These are phyloP conservation scores for Mastomys coucha DNA, from an alignment of 2,113 vertebrate genomes.

Conservation along the genomic window DNA sequence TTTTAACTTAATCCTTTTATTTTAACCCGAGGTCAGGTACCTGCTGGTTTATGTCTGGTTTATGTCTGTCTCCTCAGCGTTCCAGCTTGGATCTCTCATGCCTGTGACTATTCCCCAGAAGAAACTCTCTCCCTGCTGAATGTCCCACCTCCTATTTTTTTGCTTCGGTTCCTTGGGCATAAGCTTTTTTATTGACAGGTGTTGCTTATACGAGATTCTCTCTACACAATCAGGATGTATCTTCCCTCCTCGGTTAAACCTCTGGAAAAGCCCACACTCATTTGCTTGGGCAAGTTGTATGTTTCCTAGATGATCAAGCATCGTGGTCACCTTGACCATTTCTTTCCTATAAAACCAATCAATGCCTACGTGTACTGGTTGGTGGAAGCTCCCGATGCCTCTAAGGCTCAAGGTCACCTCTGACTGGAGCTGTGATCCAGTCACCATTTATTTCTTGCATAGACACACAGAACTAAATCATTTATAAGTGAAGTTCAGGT, in stretches of 20 bases:
- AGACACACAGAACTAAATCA: background rate
- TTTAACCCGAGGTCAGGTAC: no score
- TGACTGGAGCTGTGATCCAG: background rate
- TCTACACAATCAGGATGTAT: no score
- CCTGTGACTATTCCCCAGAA: no score
- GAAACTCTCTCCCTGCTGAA: no score
- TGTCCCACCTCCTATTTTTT: no score
- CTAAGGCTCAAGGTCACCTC: background rate
- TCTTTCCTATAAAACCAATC: background rate
- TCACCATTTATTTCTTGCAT: slow-evolving; percentile 7
- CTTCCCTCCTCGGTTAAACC: background rate
- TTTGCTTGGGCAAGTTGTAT: background rate
- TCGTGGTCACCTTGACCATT: background rate
- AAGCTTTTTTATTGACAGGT: no score
- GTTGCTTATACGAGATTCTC: no score
- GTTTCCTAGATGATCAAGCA: background rate
- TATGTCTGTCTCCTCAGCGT: no score
- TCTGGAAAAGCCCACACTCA: background rate
- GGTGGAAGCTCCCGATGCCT: background rate
- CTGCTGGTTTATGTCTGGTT: no score
- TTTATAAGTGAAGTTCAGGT: background rate
- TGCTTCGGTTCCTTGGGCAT: no score
- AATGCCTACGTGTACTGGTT: background rate
- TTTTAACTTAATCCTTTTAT: no score
- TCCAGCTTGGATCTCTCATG: no score